A percentile compares a stretch with the other conserved stretches of the same genome.
phyloP scores from a whole-genome alignment of 2,888 invertebrate species.

The Drosophila sordidapex region DNA sequence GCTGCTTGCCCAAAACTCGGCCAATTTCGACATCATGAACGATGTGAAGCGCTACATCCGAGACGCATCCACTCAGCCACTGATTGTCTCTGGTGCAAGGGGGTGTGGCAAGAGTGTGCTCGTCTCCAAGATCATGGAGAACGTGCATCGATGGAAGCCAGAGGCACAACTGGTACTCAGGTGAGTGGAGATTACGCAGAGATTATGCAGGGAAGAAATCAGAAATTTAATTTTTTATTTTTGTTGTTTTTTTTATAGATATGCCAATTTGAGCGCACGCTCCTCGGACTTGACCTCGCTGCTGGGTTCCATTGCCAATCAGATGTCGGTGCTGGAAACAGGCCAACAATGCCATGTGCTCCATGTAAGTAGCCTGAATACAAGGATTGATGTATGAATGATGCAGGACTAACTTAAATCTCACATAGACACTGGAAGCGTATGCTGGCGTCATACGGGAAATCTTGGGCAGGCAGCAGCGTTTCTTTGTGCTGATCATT shows the following conservation, averaged over 20 bases:
- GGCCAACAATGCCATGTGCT: slow-evolving; percentile 88
- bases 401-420: neutral
- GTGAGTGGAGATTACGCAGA: slow-evolving; percentile 51
- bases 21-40: slow-evolving; percentile 83
- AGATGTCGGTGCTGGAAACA: slow-evolving; percentile 89
- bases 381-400: neutral
- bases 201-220: neutral
- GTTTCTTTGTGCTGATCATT: slow-evolving; percentile 89
- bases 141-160: slow-evolving; percentile 88
- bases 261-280: slow-evolving; percentile 80
- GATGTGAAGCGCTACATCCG: slow-evolving; percentile 86
- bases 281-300: slow-evolving; percentile 85
- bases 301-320: slow-evolving; percentile 91
- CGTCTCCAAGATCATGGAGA: slow-evolving; percentile 89
- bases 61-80: slow-evolving; percentile 85
- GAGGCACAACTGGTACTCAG: slow-evolving; percentile 86
- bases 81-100: slow-evolving; percentile 91
- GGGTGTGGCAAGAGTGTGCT: slow-evolving; percentile 94
- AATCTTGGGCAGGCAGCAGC: slow-evolving; percentile 81
- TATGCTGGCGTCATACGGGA: slow-evolving; percentile 88
- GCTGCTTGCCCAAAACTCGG: slow-evolving; percentile 88
- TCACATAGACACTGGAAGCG: slow-evolving; percentile 88
- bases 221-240: no score
- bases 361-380: slow-evolving; percentile 85
- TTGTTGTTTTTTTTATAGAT: slow-evolving; percentile 59